Percentiles rank a stretch among this genome's conserved stretches.
These are phyloP conservation scores for Blera fallax DNA, from an alignment of 2,888 invertebrate species.

Conservation along the genomic window DNA sequence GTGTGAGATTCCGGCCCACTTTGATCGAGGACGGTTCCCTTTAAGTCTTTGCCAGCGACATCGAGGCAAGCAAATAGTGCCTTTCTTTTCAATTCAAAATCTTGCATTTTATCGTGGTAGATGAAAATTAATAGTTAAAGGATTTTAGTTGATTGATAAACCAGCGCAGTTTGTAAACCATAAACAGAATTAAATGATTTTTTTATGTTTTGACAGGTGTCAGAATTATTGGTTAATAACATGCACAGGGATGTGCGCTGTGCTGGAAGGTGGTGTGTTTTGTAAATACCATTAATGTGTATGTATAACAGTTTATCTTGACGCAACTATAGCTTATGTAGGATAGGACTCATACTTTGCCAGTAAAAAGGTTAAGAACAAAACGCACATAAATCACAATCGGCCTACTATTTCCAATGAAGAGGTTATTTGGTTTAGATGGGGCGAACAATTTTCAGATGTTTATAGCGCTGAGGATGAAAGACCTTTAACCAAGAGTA, in stretches of 20 bases:
- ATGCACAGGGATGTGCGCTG: neutral
- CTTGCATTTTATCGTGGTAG: conserved; percentile 77
- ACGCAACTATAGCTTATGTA: too few relatives aligned
- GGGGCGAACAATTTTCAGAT: too few relatives aligned
- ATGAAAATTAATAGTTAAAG: neutral
- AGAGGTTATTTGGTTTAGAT: too few relatives aligned
- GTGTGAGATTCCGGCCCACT: conserved; percentile 73
- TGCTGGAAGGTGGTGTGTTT: neutral
- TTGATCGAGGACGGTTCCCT: conserved; percentile 80
- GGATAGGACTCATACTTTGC: too few relatives aligned
- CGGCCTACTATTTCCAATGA: too few relatives aligned
- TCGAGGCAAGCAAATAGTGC: conserved; percentile 87
- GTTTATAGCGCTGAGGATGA: too few relatives aligned
- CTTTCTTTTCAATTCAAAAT: conserved; percentile 85
- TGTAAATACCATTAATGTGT: neutral
- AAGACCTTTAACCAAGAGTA: too few relatives aligned
- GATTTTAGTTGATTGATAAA: neutral
- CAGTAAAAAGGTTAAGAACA: too few relatives aligned
- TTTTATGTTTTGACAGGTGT: neutral
- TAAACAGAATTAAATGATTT: neutral
- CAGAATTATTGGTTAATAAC: neutral
- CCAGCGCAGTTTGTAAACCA: neutral
- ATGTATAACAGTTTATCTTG: neutral
- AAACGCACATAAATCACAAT: too few relatives aligned
- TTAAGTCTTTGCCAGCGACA: conserved; percentile 84